These are phyloP conservation scores for Cettia cetti DNA, from an alignment of 2,113 vertebrate species.

Conservation along the genomic window DNA sequence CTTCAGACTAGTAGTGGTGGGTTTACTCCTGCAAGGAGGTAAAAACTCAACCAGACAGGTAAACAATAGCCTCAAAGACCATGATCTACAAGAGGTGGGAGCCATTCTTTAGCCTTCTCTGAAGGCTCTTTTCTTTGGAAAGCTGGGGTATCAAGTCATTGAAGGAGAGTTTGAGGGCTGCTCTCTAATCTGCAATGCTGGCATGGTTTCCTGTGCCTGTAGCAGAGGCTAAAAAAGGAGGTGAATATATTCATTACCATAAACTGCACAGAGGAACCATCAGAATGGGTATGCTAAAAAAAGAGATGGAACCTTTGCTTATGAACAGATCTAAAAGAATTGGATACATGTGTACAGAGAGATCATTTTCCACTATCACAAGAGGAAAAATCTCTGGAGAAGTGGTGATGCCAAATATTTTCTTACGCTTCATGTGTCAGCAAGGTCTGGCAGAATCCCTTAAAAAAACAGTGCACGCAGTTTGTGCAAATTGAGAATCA, in stretches of 20 bases:
- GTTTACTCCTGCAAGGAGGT: neutral
- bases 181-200: neutral
- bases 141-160: neutral
- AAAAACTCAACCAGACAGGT: neutral
- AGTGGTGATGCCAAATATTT: slow-evolving; percentile 56
- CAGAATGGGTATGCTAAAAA: slow-evolving; percentile 41
- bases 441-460: slow-evolving; percentile 46
- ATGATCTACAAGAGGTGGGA: neutral
- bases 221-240: slow-evolving; percentile 52
- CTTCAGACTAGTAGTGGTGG: neutral
- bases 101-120: neutral
- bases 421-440: slow-evolving; percentile 45
- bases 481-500: slow-evolving; percentile 46
- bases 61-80: neutral
- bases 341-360: slow-evolving; percentile 50
- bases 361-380: slow-evolving; percentile 64
- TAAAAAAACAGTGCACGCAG: slow-evolving; percentile 14
- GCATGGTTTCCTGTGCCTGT: neutral
- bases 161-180: neutral
- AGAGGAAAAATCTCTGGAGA: slow-evolving; percentile 53
- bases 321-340: slow-evolving; percentile 47
- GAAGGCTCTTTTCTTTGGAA: neutral
- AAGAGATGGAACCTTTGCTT: slow-evolving; percentile 46
- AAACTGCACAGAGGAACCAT: slow-evolving; percentile 27
- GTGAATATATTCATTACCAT: slow-evolving; percentile 32